A percentile compares a stretch with the other conserved stretches of the same genome.
Evolutionary conservation across 2,113 vertebrate genomes (phyloP).

Genomic region (Uria lomvia): DNA sequence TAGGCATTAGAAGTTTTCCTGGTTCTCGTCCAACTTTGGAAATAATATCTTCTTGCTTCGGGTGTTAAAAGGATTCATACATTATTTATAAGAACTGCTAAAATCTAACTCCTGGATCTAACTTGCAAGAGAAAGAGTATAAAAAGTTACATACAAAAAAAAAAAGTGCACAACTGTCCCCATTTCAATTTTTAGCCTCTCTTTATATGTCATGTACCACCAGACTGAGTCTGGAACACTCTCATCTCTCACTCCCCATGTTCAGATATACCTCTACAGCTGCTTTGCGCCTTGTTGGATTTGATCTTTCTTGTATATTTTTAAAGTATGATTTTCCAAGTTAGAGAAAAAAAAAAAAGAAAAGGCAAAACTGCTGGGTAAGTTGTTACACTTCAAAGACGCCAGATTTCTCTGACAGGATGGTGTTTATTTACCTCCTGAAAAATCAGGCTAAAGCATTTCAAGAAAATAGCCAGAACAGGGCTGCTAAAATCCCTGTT

Average conservation of each 20-base stretch:
- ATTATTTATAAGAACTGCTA: constrained; percentile 66
- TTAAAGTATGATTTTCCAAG: background rate
- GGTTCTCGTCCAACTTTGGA: constrained; percentile 63
- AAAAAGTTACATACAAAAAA: constrained; percentile 43
- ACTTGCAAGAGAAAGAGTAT: constrained; percentile 50
- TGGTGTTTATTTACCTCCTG: background rate
- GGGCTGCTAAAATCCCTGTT: background rate
- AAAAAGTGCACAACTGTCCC: background rate
- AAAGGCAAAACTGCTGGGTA: background rate
- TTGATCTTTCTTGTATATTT: background rate
- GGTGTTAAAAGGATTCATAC: constrained; percentile 66
- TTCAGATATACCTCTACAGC: background rate
- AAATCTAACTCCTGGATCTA: constrained; percentile 67
- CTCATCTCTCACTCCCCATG: background rate
- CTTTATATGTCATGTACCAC: background rate
- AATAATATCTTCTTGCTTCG: constrained; percentile 66
- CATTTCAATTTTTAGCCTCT: constrained; percentile 40
- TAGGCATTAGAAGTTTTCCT: constrained; percentile 63
- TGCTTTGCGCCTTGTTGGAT: background rate
- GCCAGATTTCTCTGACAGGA: background rate
- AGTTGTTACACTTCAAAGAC: background rate
- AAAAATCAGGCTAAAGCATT: background rate
- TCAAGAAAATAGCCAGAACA: background rate
- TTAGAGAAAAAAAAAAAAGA: background rate
- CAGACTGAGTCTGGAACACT: background rate